phyloP scores from a whole-genome alignment of 2,888 invertebrate species.

The Lucinisca nassula region DNA sequence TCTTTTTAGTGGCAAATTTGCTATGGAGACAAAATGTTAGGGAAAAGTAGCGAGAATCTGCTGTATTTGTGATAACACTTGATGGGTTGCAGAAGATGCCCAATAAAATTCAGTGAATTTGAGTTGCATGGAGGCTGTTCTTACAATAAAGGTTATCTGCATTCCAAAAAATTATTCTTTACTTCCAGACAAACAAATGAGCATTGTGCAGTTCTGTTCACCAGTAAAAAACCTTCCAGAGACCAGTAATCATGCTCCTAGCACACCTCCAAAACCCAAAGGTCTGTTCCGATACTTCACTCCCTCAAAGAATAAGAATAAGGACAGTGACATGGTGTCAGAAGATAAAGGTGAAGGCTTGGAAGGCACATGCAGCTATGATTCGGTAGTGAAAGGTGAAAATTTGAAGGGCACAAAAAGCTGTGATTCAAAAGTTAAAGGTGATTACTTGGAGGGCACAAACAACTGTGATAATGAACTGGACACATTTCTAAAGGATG shows the following conservation, averaged over 20 bases:
- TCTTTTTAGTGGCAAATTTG: no score
- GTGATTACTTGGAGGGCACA: background rate
- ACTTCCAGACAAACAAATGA: conserved; percentile 44
- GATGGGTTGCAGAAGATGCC: no score
- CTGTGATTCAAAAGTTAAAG: background rate
- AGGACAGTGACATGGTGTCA: background rate
- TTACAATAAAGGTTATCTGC: no score
- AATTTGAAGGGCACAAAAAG: background rate
- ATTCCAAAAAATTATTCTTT: no score
- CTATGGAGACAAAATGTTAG: no score
- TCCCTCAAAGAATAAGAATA: background rate
- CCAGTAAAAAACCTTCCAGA: conserved; percentile 36
- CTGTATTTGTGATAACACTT: no score
- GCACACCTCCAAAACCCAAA: conserved; percentile 20
- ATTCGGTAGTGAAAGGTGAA: no score
- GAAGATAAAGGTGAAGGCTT: background rate
- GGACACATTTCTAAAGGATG: background rate
- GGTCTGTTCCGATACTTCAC: conserved; percentile 51
- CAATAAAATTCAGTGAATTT: no score
- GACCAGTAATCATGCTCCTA: background rate
- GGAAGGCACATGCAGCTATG: background rate
- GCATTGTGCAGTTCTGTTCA: conserved; percentile 53
- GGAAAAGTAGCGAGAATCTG: no score
- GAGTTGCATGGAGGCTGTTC: no score
- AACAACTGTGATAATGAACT: conserved; percentile 3